phyloP scores from a whole-genome alignment of 2,888 invertebrate genomes.

The Mythimna impura region DNA sequence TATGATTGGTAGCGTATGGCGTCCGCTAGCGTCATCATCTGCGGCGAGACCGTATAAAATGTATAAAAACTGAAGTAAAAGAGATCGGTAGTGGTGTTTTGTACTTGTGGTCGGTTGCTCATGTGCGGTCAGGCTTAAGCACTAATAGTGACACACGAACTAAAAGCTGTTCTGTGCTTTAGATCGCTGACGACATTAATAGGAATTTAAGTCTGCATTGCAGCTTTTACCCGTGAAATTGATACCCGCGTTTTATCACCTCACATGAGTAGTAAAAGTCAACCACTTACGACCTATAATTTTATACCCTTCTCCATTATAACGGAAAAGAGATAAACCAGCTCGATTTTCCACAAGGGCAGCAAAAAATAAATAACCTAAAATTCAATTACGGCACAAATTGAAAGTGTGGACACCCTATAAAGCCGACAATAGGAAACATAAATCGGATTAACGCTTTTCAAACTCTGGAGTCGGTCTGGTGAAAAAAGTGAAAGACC shows the following conservation, averaged over 20 bases:
- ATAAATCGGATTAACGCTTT: conserved; percentile 69
- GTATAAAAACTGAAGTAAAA: no score
- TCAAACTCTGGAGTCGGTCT: conserved; percentile 60
- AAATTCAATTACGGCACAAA: conserved; percentile 30
- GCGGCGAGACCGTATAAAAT: no score
- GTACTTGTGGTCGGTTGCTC: no score
- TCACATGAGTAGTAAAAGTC: conserved; percentile 20
- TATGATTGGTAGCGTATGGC: no score
- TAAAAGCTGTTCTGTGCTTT: neutral
- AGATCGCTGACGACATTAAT: neutral
- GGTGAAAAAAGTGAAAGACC: conserved; percentile 49
- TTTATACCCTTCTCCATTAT: conserved; percentile 12
- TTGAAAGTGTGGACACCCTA: conserved; percentile 51
- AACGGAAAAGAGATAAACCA: conserved; percentile 33
- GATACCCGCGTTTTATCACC: conserved; percentile 28
- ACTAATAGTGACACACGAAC: neutral
- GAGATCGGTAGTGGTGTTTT: no score
- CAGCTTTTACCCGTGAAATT: conserved; percentile 24
- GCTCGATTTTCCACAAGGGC: conserved; percentile 30
- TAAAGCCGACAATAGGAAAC: conserved; percentile 64
- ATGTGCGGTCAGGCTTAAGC: neutral
- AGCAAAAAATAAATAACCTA: conserved; percentile 36
- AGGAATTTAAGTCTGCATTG: neutral
- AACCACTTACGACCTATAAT: conserved; percentile 19
- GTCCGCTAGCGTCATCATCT: no score